A percentile compares a stretch with the other conserved stretches of the same genome.
These are phyloP conservation scores for Ptychochromis oligacanthus DNA, from an alignment of 2,113 vertebrate species.

Conservation along the genomic window DNA sequence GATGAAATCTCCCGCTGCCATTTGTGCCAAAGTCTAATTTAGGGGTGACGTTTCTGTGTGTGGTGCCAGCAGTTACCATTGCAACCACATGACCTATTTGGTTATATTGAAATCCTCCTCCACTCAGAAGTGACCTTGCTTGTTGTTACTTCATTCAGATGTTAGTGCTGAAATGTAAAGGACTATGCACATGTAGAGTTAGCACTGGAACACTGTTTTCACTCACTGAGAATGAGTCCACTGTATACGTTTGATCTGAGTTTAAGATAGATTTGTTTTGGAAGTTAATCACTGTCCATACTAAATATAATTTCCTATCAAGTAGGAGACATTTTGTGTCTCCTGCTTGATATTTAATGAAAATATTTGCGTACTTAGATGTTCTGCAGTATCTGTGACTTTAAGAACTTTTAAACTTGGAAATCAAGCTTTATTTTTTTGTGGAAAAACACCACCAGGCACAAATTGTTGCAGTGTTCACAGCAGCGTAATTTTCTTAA, in stretches of 20 bases:
- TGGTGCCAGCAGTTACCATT: not conserved
- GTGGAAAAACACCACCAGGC: constrained; percentile 1
- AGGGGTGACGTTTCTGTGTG: not conserved
- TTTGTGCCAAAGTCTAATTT: constrained; percentile 34
- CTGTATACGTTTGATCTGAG: no score
- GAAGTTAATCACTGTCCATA: not conserved
- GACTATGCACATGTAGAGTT: not conserved
- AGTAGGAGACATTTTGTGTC: not conserved
- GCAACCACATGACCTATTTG: not conserved
- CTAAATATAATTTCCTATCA: not conserved
- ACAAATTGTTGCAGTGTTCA: constrained; percentile 4
- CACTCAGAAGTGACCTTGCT: not conserved
- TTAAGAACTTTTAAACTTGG: not conserved
- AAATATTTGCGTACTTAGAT: no score
- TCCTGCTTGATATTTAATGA: no score
- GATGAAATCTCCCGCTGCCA: constrained; percentile 9
- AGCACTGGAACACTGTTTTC: not conserved
- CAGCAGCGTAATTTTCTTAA: not conserved
- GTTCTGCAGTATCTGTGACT: not conserved
- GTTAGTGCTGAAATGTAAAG: not conserved
- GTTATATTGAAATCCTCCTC: not conserved
- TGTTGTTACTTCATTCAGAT: not conserved
- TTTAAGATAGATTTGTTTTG: not conserved
- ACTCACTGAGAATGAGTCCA: not conserved
- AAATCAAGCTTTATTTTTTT: not conserved